Percentiles rank a stretch among this genome's conserved stretches.
phyloP scores from a whole-genome alignment of 2,797 vertebrate genomes.

The Syngnathus rostellatus region DNA sequence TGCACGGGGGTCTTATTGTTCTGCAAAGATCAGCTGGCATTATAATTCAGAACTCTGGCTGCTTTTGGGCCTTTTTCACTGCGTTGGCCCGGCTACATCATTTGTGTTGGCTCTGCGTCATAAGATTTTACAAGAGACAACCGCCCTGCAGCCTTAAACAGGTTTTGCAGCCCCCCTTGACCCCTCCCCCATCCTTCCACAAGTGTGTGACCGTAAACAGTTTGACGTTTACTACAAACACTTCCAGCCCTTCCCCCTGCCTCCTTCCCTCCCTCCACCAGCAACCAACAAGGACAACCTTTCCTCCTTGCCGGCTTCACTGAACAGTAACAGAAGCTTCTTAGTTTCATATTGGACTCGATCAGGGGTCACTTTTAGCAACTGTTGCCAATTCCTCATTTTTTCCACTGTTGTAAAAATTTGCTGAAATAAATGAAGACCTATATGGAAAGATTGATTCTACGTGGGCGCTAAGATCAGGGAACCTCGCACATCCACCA shows the following conservation, averaged over 20 bases:
- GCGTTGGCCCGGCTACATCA: conserved; percentile 5
- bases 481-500: background rate
- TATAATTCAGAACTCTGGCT: background rate
- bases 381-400: background rate
- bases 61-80: background rate
- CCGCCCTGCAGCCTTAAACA: background rate
- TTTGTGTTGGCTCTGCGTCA: conserved; percentile 13
- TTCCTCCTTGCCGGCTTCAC: conserved; percentile 12
- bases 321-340: conserved; percentile 23
- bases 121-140: background rate
- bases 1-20: background rate
- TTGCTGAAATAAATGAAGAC: no score
- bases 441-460: background rate
- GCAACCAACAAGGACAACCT: conserved; percentile 30
- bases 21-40: background rate
- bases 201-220: conserved; percentile 56
- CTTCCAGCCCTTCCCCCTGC: conserved; percentile 15
- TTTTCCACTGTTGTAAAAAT: background rate
- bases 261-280: conserved; percentile 11
- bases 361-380: conserved; percentile 25
- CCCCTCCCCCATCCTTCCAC: conserved; percentile 20
- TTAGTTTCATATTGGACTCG: conserved; percentile 4
- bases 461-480: background rate
- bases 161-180: conserved; percentile 1
- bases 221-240: conserved; percentile 64